Base-by-base conservation (phyloP, 2,113 vertebrate species). In the Myotis davidii region DNA sequence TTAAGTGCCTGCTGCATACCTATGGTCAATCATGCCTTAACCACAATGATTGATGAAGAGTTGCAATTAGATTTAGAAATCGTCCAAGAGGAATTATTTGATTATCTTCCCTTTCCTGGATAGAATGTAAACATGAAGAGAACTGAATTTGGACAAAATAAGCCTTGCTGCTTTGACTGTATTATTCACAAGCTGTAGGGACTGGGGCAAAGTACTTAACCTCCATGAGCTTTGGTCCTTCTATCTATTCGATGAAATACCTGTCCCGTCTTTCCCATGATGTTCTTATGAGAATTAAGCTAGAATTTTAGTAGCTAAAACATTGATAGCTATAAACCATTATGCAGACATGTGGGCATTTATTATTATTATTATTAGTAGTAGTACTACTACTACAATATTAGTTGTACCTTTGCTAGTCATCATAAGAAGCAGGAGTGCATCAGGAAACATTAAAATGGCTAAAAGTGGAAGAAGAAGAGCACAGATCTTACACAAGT, bases 311-410 rank as follows among this genome's bases (percentile, higher is more conserved):
- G 65, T 69, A 81, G 25, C 5, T 77, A 72, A 86, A 69, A 59
- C 37, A 94, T 17, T 85, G 82, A 61, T 32, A 92, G 23, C 39
- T 81, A 29, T 84, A 88, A 85, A 96, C 84, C n/a, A 84, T 83
- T 45, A 39, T 34, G 67, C 21, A 79, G 12, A 34, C 14, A 54
- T 27, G 9, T 23, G 13, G 27, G 9, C 73, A 73, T 73, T 93
- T 88, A 32, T 34, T 37, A 21, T 37, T 83, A 3, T 20, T 39
- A 48, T 32, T 74, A 6, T 23, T 87, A 29, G 20, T 82, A 34
- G 16, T 77, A n/a, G 27, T 52, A 65, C 2, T 81, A 73, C 34
- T 65, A 59, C 29, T n/a, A 45, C 13, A 81, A 64, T 70, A 77
- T 16, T 88, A 78, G 61, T 86, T 77, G 39, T 84, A 64, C 39